Evolutionary conservation across 2,113 vertebrate species (phyloP).

Genomic region (Pseudorectes ferrugineus): DNA sequence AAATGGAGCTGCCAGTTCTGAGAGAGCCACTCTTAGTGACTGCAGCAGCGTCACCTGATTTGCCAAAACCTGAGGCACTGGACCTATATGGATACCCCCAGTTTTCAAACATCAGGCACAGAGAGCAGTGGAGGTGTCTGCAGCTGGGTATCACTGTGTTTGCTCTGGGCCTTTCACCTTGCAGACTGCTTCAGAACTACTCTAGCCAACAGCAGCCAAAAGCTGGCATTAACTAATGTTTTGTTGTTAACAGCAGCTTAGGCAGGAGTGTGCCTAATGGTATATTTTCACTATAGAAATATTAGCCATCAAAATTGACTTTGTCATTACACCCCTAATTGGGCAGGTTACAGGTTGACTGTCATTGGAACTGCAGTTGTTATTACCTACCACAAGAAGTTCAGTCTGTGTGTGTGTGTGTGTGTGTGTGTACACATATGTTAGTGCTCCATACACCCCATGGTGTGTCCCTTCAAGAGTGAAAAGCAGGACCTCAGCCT

Average conservation of each 20-base stretch:
- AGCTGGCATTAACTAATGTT: neutral
- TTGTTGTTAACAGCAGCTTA: neutral
- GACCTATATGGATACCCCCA: neutral
- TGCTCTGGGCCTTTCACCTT: neutral
- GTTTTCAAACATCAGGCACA: neutral
- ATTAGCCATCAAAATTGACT: neutral
- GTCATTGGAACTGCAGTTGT: neutral
- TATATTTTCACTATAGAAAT: neutral
- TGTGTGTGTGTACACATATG: neutral
- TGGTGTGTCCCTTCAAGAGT: fast-evolving
- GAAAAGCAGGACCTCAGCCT: neutral
- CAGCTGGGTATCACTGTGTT: fast-evolving
- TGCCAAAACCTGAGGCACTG: neutral
- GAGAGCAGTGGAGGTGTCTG: neutral
- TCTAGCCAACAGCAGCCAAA: neutral
- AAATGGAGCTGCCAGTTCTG: neutral
- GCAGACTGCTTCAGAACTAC: neutral
- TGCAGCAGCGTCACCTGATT: neutral
- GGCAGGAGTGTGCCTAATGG: neutral
- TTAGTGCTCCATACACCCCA: neutral
- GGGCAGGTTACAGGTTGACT: neutral
- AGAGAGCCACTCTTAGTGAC: neutral
- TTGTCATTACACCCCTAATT: neutral
- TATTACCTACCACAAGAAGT: neutral
- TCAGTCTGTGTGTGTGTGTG: fast-evolving